These are phyloP conservation scores for Caenorhabditis uteleia DNA, from an alignment of 2,888 invertebrate genomes.

Conservation along the genomic window DNA sequence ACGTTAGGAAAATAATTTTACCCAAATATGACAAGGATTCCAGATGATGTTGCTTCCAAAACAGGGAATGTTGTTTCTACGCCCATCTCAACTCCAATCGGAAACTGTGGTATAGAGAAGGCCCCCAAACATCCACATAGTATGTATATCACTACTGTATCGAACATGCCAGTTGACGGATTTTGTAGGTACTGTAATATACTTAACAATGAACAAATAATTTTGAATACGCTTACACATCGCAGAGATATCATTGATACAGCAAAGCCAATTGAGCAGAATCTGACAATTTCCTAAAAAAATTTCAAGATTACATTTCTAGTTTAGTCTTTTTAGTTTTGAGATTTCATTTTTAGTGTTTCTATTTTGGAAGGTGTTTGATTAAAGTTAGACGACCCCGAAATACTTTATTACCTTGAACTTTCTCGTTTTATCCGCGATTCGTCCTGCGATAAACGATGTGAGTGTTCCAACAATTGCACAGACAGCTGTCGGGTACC, in stretches of 20 bases:
- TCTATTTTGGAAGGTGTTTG: no score
- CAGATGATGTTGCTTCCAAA: slow-evolving; percentile 64
- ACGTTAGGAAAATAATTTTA: neutral
- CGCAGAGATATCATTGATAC: slow-evolving; percentile 20
- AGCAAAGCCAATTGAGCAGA: slow-evolving; percentile 38
- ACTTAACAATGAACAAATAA: neutral
- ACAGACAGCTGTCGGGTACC: slow-evolving; percentile 40
- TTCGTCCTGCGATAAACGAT: slow-evolving; percentile 54
- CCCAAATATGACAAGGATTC: slow-evolving; percentile 64
- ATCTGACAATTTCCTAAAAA: slow-evolving; percentile 34
- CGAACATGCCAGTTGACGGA: neutral
- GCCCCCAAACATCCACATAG: slow-evolving; percentile 36
- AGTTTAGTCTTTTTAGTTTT: neutral
- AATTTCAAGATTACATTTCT: neutral
- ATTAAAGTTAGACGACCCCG: no score
- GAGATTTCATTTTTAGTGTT: neutral
- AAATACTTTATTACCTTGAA: no score
- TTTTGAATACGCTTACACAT: slow-evolving; percentile 8
- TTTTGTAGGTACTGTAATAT: slow-evolving; percentile 13
- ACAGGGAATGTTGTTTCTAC: slow-evolving; percentile 67
- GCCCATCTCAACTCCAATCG: slow-evolving; percentile 56
- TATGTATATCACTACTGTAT: slow-evolving; percentile 17
- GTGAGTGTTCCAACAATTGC: slow-evolving; percentile 55
- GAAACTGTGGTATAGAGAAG: slow-evolving; percentile 51
- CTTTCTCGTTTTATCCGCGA: slow-evolving; percentile 60